Conservation (phyloP, 2,113 vertebrate genomes). For the Hydropotes inermis region DNA sequence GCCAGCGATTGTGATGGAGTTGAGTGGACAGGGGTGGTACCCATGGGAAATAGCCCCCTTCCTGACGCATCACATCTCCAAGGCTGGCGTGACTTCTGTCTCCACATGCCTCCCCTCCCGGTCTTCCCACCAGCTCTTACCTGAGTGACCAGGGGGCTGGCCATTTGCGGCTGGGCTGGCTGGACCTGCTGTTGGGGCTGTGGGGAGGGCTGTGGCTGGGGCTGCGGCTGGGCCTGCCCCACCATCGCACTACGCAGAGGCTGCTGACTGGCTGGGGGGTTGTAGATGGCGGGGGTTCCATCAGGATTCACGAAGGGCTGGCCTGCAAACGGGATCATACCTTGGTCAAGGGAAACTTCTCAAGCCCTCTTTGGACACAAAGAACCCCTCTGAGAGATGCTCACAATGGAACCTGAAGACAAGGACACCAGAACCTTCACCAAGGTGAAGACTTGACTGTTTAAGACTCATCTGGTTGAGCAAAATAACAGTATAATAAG, state of each 20-base stretch:
- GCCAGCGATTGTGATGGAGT: neutral
- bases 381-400: accelerated
- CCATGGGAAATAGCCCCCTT: accelerated
- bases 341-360: neutral
- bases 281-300: slow-evolving; percentile 94
- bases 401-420: neutral
- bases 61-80: neutral
- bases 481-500: neutral
- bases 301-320: slow-evolving; percentile 97
- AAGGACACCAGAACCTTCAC: neutral
- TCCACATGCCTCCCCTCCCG: accelerated
- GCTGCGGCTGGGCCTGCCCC: slow-evolving; percentile 81
- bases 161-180: slow-evolving; percentile 82
- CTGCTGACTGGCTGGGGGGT: slow-evolving; percentile 90
- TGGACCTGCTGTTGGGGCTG: slow-evolving; percentile 84
- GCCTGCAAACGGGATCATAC: slow-evolving; percentile 81
- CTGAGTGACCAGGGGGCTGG: slow-evolving; percentile 86
- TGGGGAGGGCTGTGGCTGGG: slow-evolving; percentile 81
- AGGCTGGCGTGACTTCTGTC: neutral
- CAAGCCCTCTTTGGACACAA: neutral
- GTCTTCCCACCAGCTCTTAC: slow-evolving; percentile 70
- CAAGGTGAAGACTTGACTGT: neutral
- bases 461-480: neutral
- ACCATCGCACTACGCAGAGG: slow-evolving; percentile 83
- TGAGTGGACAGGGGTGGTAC: neutral